Base-by-base conservation (phyloP, 2,113 vertebrate species). In the Euleptes europaea region DNA sequence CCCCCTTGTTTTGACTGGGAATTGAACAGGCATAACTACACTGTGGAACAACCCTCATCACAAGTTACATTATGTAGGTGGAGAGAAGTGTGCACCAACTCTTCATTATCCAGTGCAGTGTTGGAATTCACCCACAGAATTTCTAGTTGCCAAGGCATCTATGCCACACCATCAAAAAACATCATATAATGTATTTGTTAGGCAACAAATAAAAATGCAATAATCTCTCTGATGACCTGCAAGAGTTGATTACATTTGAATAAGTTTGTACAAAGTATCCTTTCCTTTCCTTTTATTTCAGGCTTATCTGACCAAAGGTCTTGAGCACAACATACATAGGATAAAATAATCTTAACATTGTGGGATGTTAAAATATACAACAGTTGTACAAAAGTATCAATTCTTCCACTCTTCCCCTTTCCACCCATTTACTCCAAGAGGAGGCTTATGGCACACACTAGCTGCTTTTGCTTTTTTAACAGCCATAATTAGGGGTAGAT, bases 401-500 rank as follows among this genome's bases (percentile, higher is more conserved):
- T n/a, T n/a, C n/a, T n/a, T n/a, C n/a, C n/a, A n/a, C n/a, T n/a
- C n/a, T n/a, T n/a, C n/a, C n/a, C n/a, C n/a, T n/a, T 33, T 75
- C 26, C 69, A 75, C 63, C 8, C 69, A 81, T 40, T 49, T 51
- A 82, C 75, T 82, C 40, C 80, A 91, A 1, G 66, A 54, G 63
- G 71, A 89, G 80, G 82, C 11, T 33, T 1, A 51, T 42, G 74
- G 76, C 73, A 89, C 63, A 54, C 90, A 80, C 78, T 65, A 65
- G 33, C 28, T 28, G 5, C 84, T 93, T 71, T 65, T 89, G 1
- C n/a, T 60, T 88, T 90, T 86, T 90, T 76, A 88, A 88, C 73
- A 93, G 80, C 75, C 93, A 91, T 94, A 79, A 84, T 93, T 88
- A 93, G 80, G 51, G 83, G 85, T 74, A 66, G 70, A 84, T 87